Evolutionary conservation across 2,797 vertebrate genomes (phyloP), one percentile per base, ranked within the genome.

Genomic region (Antennarius maculatus): DNA sequence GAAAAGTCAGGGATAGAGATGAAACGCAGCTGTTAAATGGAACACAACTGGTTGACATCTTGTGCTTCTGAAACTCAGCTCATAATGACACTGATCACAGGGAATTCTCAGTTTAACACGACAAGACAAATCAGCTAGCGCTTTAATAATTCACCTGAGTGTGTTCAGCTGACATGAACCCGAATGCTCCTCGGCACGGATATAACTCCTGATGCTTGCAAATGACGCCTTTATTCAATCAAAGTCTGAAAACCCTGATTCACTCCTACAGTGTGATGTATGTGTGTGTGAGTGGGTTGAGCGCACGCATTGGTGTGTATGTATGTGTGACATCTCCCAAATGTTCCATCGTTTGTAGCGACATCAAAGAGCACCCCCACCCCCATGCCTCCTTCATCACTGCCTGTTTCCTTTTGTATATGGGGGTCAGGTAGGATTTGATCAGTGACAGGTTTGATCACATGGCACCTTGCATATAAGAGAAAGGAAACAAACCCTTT

Each of bases 381-480:
- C 23, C 37, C 4, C 47, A 31, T 54, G 59, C 58, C 72, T 34
- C 71, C 73, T 62, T 54, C 68, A 54, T 60, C 74, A 71, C 71
- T 77, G 72, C 66, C 69, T 61, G 78, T 82, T 76, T 83, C 77
- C 83, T 88, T 23, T 87, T 87, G 82, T 85, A 83, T 83, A 74
- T 70, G 73, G 87, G 87, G 88, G 85, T 83, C 83, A 83, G 91
- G 85, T 91, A 91, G 87, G 84, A 90, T 93, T 90, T 89, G 89
- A 93, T 93, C 91, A 92, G 85, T 88, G 79, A 71, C 76, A 70
- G 86, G 91, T 92, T 92, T 93, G 93, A 94, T 93, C 92, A 92
- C 82, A 83, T 41, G 63, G 82, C 81, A 71, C 76, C 81, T 80
- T 70, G 81, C 69, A 77, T 76, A 81, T 78, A 73, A 69, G 66